Evolutionary conservation across 2,888 invertebrate species (phyloP), one percentile per base, ranked within the genome.

Genomic region (Drosophila paranaensis): DNA sequence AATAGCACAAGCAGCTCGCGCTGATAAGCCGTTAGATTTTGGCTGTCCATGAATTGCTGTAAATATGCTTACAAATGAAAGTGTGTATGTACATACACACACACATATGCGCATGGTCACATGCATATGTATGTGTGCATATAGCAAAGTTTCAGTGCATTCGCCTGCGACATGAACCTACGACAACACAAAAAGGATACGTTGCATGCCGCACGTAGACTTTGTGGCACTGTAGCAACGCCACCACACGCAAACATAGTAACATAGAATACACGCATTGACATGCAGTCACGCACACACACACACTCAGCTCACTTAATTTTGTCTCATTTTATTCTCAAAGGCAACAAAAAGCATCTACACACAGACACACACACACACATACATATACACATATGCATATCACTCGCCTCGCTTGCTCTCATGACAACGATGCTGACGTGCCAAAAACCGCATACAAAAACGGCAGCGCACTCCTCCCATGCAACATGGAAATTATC

Each of bases 361-460:
- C 6, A 8, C 11, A 11, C 2, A n/a, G n/a, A 8, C 11, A 11
- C 2, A 50, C 6, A 8, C 11, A 11, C 2, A 50, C 6, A 8
- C 11, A 11, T 1, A 0, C 1, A 27, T 2, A 6, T 39, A 6
- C 6, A 33, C 8, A 8, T 33, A 33, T 33, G 30, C 8, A 33
- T 33, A 33, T 33, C 30, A 33, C 30, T 8, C 30, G 30, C 6
- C 30, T 33, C 30, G 6, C 30, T 33, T 8, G 30, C 30, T 33
- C 30, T 8, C 30, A 8, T 33, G 8, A 33, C 8, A 33, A 33
- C 30, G 30, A 8, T 33, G 82, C 14, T 75, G 75, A 87, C 88
- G 88, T 81, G 81, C 79, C 71, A 71, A 88, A 88, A 82, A 71
- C 62, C 76, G 62, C 85, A 87, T 78, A 83, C 75, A 45, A 79